Evolutionary conservation across 2,888 invertebrate species (phyloP), one percentile per base, ranked within the genome.

Genomic region (Trilocha varians): DNA sequence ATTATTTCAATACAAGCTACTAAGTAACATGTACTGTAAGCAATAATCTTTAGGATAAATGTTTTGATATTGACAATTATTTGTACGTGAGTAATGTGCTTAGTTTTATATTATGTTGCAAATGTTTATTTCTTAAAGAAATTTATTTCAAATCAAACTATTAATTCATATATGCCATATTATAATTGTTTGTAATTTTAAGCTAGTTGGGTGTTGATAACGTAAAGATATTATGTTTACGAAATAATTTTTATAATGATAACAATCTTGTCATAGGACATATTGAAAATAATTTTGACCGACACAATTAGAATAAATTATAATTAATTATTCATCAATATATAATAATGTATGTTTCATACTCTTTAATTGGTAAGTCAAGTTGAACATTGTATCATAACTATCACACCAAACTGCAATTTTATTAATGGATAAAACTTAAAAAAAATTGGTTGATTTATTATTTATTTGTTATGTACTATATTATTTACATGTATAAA

Each of bases 401-500:
- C 69, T 70, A 70, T 75, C 73, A 78, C 80, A 78, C 76, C 77
- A 78, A 77, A 76, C 74, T 72, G 73, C 75, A 75, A 70, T 80
- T 74, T 79, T 74, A 73, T 70, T 72, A 70, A 77, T 74, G 72
- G 69, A 75, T 78, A 71, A 77, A 77, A 77, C 78, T 73, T 59
- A 72, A 69, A 74, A n/a, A n/a, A 77, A 75, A 71, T 78, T 75
- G 77, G 78, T 78, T 78, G 83, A 80, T 83, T 83, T 84, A 84
- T 83, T 84, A 82, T 84, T 85, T 84, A 78, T 85, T 84, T 80
- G 80, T 79, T 83, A 77, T 86, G 80, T 84, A 80, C 82, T 78
- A 79, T 84, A 84, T 84, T 82, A 79, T 80, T 84, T 83, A 80
- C 83, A 80, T 85, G 84, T 84, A 79, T 82, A 82, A 84, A 84